Percentiles rank a stretch among this genome's conserved stretches.
Conservation (phyloP, 2,113 vertebrate species). For the Martes martes region DNA sequence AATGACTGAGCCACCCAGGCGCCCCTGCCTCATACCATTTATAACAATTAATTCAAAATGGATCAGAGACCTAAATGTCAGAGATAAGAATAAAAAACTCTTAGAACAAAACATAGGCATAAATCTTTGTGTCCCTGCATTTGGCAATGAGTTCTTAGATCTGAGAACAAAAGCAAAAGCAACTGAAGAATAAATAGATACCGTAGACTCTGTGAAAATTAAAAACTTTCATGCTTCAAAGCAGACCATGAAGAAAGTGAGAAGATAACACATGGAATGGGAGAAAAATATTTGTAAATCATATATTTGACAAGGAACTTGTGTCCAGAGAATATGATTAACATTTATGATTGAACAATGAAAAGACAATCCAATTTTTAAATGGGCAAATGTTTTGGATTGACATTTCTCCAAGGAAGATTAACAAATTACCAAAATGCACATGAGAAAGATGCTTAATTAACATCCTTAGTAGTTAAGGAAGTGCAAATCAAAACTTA, state of each 20-base stretch:
- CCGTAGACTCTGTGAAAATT: background rate
- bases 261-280: background rate
- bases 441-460: background rate
- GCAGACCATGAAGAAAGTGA: background rate
- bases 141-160: background rate
- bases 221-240: background rate
- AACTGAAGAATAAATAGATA: background rate
- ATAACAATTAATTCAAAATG: background rate
- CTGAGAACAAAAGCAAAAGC: background rate
- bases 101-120: background rate
- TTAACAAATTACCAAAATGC: background rate
- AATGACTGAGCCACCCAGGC: too few relatives aligned
- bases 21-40: background rate
- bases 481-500: background rate
- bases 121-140: background rate
- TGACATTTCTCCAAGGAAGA: background rate
- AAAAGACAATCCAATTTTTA: background rate
- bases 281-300: background rate
- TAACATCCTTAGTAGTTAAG: background rate
- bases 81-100: background rate
- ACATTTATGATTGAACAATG: background rate
- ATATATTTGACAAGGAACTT: background rate
- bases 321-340: background rate
- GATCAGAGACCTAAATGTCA: background rate
- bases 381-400: background rate